Base-by-base conservation (phyloP, 2,888 invertebrate genomes). In the Trachelus stipa region DNA sequence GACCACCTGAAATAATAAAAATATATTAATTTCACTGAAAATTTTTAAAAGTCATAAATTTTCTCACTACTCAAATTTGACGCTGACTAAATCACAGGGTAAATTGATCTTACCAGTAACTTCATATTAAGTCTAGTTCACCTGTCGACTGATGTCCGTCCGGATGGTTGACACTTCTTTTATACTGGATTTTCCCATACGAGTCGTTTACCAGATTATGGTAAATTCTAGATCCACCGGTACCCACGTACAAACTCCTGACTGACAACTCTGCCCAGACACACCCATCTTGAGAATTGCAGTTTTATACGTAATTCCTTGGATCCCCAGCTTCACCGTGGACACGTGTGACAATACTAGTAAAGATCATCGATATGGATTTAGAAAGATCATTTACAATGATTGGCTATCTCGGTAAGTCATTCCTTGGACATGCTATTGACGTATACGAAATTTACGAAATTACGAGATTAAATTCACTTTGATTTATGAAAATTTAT, bases 91-190 rank as follows among this genome's bases (percentile, higher is more conserved):
- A 15, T 15, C 40, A 2, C 40, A 15, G 15, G 15, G 6, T 40
- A 40, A 15, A 40, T 40, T 15, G 4, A 34, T 74, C 86, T 88
- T 87, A 88, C 88, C 88, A 87, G 81, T 76, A 86, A 82, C 83
- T 86, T 88, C 88, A 88, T 88, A 78, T 81, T 82, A 81, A 83
- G 75, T 78, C 79, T 83, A 74, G 82, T 77, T 75, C 79, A 81
- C 81, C 69, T 71, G 80, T 81, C 74, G 80, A 88, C 87, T 88
- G 85, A 84, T 83, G 82, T 68, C 77, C 69, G 71, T 74, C 74
- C 80, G 75, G 56, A 69, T 81, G 77, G 79, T 81, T 82, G 77
- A 79, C 80, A 83, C 83, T 86, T 85, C 87, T 88, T 88, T 88
- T 88, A 88, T 88, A 88, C 86, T 80, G 31, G 30, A 37, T 82